phyloP scores from a whole-genome alignment of 2,113 vertebrate species.

The Dasypus novemcinctus region DNA sequence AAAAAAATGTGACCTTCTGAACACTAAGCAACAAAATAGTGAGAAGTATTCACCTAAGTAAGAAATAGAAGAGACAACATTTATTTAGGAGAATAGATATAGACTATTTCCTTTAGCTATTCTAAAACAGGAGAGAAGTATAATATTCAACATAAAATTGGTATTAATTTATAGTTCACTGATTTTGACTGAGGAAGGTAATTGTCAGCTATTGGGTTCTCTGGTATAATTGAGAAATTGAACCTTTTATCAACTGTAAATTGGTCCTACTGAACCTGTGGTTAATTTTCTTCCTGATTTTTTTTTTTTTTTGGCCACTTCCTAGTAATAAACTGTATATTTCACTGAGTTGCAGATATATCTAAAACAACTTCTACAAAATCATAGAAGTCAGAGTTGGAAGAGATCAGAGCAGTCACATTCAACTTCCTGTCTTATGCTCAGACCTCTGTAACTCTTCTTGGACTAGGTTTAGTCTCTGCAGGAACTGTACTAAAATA shows the following conservation, averaged over 20 bases:
- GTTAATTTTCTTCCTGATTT: background rate
- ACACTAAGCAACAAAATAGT: background rate
- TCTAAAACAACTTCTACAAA: background rate
- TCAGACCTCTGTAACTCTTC: background rate
- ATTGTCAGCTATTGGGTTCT: background rate
- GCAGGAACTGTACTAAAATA: background rate
- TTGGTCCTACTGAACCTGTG: background rate
- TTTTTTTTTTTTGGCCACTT: background rate
- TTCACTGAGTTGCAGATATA: background rate
- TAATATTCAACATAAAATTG: background rate
- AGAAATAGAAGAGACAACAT: background rate
- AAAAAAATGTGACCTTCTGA: background rate
- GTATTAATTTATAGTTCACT: background rate
- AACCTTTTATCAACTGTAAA: background rate
- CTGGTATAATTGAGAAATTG: background rate
- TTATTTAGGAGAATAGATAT: background rate
- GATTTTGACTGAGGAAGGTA: background rate
- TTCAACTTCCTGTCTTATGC: background rate
- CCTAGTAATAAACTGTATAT: background rate
- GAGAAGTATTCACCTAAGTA: background rate
- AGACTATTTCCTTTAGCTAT: background rate
- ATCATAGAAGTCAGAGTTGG: background rate
- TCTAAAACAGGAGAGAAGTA: background rate
- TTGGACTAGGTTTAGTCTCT: background rate
- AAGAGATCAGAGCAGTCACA: background rate